phyloP scores from a whole-genome alignment of 2,888 invertebrate genomes.

The Plagodis pulveraria region DNA sequence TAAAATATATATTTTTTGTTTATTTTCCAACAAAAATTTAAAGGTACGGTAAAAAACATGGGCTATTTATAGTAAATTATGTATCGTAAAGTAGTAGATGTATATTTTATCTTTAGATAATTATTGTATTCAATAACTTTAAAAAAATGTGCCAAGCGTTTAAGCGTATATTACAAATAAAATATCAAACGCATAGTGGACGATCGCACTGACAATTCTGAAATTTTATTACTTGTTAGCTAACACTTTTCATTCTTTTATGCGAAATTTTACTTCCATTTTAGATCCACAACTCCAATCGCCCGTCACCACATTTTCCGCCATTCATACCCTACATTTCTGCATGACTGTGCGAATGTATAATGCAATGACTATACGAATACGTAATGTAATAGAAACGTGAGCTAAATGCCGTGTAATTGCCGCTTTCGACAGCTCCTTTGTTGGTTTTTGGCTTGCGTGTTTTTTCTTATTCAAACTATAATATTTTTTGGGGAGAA shows the following conservation, averaged over 20 bases:
- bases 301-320: not conserved
- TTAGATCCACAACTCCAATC: slow-evolving; percentile 3
- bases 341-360: slow-evolving; percentile 66
- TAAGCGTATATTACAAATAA: no score
- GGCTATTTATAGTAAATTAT: no score
- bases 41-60: no score
- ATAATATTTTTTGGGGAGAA: slow-evolving; percentile 15
- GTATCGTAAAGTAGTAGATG: no score
- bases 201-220: no score
- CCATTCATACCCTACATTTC: slow-evolving; percentile 27
- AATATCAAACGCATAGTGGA: no score
- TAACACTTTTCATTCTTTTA: not conserved
- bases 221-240: no score
- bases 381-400: slow-evolving; percentile 59
- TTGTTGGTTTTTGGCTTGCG: slow-evolving; percentile 41
- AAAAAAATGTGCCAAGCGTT: no score
- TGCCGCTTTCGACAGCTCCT: slow-evolving; percentile 45
- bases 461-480: slow-evolving; percentile 29
- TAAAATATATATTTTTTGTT: no score
- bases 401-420: slow-evolving; percentile 67
- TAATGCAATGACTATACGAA: slow-evolving; percentile 41
- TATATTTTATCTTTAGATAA: no score
- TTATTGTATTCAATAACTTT: no score
- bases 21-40: no score
- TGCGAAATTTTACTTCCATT: not conserved